Conservation (phyloP, 2,113 vertebrate genomes). For the Carassius gibelio region DNA sequence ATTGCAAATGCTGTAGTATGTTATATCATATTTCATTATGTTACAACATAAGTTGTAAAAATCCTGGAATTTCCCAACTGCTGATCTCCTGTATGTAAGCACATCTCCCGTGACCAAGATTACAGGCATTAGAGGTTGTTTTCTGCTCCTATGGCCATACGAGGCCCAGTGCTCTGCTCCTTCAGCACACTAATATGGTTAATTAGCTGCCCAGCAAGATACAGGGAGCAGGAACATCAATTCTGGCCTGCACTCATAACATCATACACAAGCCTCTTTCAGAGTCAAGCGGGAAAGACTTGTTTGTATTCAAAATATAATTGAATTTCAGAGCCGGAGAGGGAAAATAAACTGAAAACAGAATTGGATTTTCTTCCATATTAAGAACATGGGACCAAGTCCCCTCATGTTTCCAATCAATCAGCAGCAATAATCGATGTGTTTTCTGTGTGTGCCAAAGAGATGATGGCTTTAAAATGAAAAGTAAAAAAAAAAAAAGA, state of each 20-base stretch:
- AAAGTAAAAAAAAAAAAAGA: too few species aligned
- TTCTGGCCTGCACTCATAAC: constrained; percentile 42
- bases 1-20: neutral
- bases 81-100: constrained; percentile 19
- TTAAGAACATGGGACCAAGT: constrained; percentile 63
- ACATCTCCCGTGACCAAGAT: constrained; percentile 40
- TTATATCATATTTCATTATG: neutral
- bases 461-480: constrained; percentile 4
- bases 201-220: constrained; percentile 53
- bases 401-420: constrained; percentile 69
- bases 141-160: constrained; percentile 52
- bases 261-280: constrained; percentile 65
- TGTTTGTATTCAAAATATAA: constrained; percentile 68
- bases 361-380: constrained; percentile 66
- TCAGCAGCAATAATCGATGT: constrained; percentile 46
- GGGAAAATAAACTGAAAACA: constrained; percentile 37
- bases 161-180: constrained; percentile 41
- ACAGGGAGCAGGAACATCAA: constrained; percentile 47
- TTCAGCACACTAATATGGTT: constrained; percentile 57
- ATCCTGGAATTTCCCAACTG: neutral
- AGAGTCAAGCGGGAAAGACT: constrained; percentile 34
- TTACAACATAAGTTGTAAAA: neutral
- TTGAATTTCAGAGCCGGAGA: constrained; percentile 61
- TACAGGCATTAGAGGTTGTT: constrained; percentile 49
- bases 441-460: constrained; percentile 15